Evolutionary conservation across 2,797 vertebrate genomes (phyloP), one percentile per base, ranked within the genome.

Genomic region (Dendrocincla tyrannina): DNA sequence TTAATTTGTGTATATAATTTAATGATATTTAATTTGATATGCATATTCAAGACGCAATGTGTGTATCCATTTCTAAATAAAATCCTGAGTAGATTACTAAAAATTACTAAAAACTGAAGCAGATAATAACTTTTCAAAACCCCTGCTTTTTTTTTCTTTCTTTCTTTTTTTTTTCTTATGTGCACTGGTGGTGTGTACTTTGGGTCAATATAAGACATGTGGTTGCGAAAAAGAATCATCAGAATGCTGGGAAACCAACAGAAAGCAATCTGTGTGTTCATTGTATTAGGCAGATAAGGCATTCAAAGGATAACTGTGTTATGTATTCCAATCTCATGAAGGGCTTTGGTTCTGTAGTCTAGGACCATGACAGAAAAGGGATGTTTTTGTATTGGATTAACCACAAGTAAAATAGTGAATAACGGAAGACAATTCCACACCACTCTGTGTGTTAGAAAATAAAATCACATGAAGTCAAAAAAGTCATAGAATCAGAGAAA

Each of bases 1-100:
- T 97, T 97, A 96, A 97, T 97, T 96, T 96, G 94, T 88, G 33
- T 93, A 78, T 97, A 92, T n/a, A 97, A 95, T 93, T 89, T 97
- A 96, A 96, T 95, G 23, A 96, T 97, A 95, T 96, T 97, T 98
- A 94, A 96, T 95, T 95, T 94, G n/a, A 91, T 94, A 93, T 81
- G 66, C 64, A 94, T 62, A 64, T 94, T 94, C 53, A 62, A 97
- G 74, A 90, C 95, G 83, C 19, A 89, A 9, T 59, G 52, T 59
- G 30, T 37, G 87, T 94, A 67, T 79, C 62, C 47, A 73, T 64
- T 89, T 70, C 87, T 86, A 95, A 94, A 94, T 91, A 96, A 95
- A 96, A 94, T 91, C 41, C 67, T 70, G 68, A 73, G 90, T 50
- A 93, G 2, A 16, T 81, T 91, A 95, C 52, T 76, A 94, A 95